Percentiles rank a stretch among this genome's conserved stretches.
phyloP scores from a whole-genome alignment of 2,113 vertebrate species.

The Pristiophorus japonicus region DNA sequence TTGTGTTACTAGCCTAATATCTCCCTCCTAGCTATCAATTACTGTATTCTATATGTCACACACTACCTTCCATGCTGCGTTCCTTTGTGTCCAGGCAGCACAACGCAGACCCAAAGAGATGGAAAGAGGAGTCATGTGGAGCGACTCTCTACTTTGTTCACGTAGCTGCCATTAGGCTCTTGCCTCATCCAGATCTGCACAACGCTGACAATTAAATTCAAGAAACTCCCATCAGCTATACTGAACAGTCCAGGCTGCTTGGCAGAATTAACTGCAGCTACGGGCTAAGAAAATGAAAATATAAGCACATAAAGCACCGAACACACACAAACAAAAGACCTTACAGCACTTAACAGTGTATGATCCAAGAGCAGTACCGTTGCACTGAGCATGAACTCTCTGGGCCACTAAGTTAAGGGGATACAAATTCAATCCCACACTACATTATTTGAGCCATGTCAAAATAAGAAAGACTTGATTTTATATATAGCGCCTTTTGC shows the following conservation, averaged over 20 bases:
- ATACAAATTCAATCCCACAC: neutral
- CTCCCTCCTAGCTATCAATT: constrained; percentile 31
- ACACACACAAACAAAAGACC: neutral
- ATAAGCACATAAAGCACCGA: neutral
- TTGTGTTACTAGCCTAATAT: neutral
- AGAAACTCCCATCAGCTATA: neutral
- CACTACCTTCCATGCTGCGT: neutral
- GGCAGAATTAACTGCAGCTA: neutral
- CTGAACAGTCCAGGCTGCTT: neutral
- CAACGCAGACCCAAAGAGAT: constrained; percentile 6
- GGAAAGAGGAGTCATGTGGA: neutral
- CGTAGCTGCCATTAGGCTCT: neutral
- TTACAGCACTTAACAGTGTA: neutral
- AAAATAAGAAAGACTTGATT: no score
- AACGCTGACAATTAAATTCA: constrained; percentile 15
- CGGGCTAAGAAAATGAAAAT: neutral
- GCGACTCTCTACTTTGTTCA: neutral
- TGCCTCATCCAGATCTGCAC: neutral
- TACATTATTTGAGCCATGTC: no score
- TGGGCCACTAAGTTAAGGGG: neutral
- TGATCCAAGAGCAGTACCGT: neutral
- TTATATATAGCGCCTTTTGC: no score
- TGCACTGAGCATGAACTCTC: neutral
- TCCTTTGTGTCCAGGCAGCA: constrained; percentile 15
- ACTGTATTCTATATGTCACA: constrained; percentile 21